Conservation (phyloP, 1,140 invertebrate genomes). For the Oppia nitens region DNA sequence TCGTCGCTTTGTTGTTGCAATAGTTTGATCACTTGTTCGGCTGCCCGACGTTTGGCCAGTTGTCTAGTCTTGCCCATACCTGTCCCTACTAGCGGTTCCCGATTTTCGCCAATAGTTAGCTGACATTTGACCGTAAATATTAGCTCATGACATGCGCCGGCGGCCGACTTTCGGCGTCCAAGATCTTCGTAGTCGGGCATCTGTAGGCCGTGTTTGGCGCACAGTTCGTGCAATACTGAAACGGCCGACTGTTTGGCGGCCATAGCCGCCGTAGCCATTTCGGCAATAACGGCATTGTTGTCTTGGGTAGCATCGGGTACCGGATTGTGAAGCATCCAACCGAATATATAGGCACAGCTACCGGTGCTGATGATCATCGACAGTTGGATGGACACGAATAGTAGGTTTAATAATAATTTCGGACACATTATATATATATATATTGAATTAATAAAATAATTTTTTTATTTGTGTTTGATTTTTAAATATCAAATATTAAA, state of each 20-base stretch:
- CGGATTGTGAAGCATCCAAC: constrained; percentile 1
- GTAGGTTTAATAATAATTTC: no score
- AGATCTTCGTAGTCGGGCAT: neutral
- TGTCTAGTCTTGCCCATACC: neutral
- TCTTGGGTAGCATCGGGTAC: neutral
- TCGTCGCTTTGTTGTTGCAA: no score
- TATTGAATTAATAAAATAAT: no score
- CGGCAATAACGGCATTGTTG: neutral
- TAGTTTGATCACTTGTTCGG: neutral
- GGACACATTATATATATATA: no score
- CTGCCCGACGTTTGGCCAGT: neutral
- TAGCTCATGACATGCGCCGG: neutral
- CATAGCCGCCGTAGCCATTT: neutral
- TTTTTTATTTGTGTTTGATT: no score
- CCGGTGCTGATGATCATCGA: no score
- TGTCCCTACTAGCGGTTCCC: neutral
- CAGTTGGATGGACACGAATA: no score
- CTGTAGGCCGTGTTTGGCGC: neutral
- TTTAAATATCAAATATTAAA: no score
- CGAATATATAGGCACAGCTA: neutral
- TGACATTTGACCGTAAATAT: neutral
- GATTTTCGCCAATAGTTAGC: neutral
- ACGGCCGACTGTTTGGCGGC: constrained; percentile 4
- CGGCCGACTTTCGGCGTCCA: neutral
- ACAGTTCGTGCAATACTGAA: neutral